Conservation (phyloP, 2,888 invertebrate species). For the Nemotelus pantherinus region DNA sequence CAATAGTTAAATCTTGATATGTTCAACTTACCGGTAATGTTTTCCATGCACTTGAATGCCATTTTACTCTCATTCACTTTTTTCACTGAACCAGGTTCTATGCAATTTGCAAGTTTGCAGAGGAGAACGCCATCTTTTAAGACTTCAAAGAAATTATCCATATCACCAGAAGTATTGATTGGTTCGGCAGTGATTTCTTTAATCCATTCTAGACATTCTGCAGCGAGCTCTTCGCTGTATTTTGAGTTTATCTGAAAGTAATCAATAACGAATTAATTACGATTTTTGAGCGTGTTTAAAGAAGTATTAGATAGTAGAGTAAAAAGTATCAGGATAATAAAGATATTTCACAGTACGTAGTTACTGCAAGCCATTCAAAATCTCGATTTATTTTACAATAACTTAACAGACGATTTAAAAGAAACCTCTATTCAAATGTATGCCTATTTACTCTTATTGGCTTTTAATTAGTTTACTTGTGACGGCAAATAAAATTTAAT, state of each 20-base stretch:
- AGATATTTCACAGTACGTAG: no score
- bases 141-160: conserved; percentile 92
- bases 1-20: not conserved
- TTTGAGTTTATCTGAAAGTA: conserved; percentile 92
- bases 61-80: conserved; percentile 90
- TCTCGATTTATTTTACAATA: no score
- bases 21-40: conserved; percentile 76
- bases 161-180: conserved; percentile 86
- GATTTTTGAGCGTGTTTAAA: not conserved
- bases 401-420: no score
- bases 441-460: no score
- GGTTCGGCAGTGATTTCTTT: conserved; percentile 85
- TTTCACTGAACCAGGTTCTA: conserved; percentile 87
- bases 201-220: conserved; percentile 94
- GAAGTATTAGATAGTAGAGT: not conserved
- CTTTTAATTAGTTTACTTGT: no score
- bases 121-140: conserved; percentile 90
- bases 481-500: no score
- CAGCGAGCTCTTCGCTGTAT: conserved; percentile 94
- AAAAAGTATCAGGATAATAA: not conserved
- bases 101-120: conserved; percentile 88
- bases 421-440: no score
- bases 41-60: conserved; percentile 99
- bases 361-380: no score
- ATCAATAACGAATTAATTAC: conserved; percentile 49